Evolutionary conservation across 2,113 vertebrate species (phyloP).

Genomic region (Steatornis caripensis): DNA sequence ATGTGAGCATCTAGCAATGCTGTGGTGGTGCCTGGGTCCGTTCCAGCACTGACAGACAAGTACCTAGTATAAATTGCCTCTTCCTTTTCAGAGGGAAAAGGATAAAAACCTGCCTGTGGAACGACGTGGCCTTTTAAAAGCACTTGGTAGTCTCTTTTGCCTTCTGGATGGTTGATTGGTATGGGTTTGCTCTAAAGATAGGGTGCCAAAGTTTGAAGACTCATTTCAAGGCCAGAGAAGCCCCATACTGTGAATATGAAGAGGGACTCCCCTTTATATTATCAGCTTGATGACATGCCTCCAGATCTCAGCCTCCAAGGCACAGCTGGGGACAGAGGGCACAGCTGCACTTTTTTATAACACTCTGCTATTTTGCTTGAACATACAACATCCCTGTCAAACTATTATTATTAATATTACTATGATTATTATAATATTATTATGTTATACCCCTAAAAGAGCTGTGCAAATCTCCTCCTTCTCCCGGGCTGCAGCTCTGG

Average conservation of each 20-base stretch:
- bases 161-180: neutral
- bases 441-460: neutral
- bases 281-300: neutral
- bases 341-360: neutral
- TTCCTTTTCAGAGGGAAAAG: neutral
- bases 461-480: neutral
- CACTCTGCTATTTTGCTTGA: neutral
- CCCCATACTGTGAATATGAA: neutral
- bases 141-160: neutral
- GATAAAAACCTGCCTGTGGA: neutral
- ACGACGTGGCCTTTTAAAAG: neutral
- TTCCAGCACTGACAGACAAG: neutral
- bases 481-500: neutral
- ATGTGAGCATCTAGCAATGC: neutral
- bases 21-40: neutral
- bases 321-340: neutral
- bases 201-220: neutral
- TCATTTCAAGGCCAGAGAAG: neutral
- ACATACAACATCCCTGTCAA: neutral
- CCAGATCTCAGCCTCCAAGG: neutral
- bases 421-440: neutral
- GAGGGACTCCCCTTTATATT: no score
- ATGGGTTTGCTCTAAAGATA: neutral
- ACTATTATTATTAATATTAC: neutral
- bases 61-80: fast-evolving